phyloP scores from a whole-genome alignment of 2,888 invertebrate species.

The Salticus scenicus region DNA sequence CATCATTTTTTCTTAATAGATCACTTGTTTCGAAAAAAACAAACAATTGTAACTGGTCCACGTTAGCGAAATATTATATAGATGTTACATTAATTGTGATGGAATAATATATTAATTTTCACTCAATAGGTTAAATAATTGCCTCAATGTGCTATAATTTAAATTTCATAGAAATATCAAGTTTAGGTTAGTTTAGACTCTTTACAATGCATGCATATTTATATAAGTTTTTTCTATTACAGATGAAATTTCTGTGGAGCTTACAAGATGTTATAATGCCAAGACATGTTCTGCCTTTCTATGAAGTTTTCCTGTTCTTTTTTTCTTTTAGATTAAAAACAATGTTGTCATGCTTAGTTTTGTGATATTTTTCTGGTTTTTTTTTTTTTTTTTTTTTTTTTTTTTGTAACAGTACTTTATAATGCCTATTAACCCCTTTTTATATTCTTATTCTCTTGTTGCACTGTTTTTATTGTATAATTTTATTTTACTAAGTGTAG shows the following conservation, averaged over 20 bases:
- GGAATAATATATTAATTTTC: no score
- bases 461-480: constrained; percentile 37
- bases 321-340: constrained; percentile 18
- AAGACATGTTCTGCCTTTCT: constrained; percentile 62
- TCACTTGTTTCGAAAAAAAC: no score
- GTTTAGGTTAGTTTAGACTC: no score
- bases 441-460: constrained; percentile 40
- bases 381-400: constrained; percentile 54
- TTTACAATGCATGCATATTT: neutral
- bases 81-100: no score
- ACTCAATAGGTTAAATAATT: no score
- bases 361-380: constrained; percentile 58
- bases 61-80: no score
- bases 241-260: constrained; percentile 52
- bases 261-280: constrained; percentile 65
- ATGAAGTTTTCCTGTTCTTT: constrained; percentile 18
- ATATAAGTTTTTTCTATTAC: neutral
- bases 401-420: constrained; percentile 34
- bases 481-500: constrained; percentile 34
- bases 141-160: no score
- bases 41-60: no score
- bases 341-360: constrained; percentile 51
- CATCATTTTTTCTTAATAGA: no score
- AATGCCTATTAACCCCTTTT: constrained; percentile 48
- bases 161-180: no score